phyloP scores from a whole-genome alignment of 53 echinoderm and acorn worm species.

The Hippasteria phrygiana region DNA sequence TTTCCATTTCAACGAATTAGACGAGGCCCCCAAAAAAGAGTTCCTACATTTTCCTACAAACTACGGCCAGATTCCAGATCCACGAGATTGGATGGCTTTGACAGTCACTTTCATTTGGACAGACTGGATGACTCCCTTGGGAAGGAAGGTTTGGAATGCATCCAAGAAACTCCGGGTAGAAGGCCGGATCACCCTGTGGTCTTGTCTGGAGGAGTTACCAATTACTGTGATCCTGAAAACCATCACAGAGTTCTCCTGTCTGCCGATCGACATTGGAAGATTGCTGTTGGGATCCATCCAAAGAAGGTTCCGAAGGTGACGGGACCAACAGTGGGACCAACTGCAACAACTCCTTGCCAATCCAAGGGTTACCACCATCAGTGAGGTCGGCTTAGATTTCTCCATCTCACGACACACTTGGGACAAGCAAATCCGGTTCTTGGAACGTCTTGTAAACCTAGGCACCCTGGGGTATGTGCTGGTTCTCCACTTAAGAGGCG shows the following conservation, averaged over 20 bases:
- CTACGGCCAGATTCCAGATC: not conserved
- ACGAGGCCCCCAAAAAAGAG: not conserved
- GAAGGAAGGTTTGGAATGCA: slow-evolving; percentile 1
- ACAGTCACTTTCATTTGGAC: slow-evolving; percentile 67
- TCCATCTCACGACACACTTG: not conserved
- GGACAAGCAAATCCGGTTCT: slow-evolving; percentile 1
- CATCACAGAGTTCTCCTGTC: not conserved
- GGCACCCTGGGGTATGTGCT: slow-evolving; percentile 49
- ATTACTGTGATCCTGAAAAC: slow-evolving; percentile 47
- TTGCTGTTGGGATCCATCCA: slow-evolving; percentile 67
- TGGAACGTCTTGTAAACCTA: slow-evolving; percentile 10
- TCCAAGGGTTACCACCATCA: slow-evolving; percentile 32
- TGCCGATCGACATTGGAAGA: slow-evolving; percentile 9
- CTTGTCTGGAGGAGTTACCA: slow-evolving; percentile 41
- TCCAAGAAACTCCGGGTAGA: not conserved
- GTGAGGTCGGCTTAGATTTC: slow-evolving; percentile 66
- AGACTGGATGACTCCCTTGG: slow-evolving; percentile 41
- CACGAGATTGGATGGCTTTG: slow-evolving; percentile 30
- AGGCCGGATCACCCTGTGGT: slow-evolving; percentile 1
- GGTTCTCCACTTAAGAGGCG: slow-evolving; percentile 57
- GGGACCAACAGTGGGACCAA: slow-evolving; percentile 6
- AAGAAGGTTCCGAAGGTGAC: slow-evolving; percentile 18
- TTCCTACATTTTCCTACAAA: not conserved
- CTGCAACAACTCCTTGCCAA: slow-evolving; percentile 18
- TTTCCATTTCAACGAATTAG: slow-evolving; percentile 9